Evolutionary conservation across 2,113 vertebrate species (phyloP).

Genomic region (Coryphaenoides rupestris): DNA sequence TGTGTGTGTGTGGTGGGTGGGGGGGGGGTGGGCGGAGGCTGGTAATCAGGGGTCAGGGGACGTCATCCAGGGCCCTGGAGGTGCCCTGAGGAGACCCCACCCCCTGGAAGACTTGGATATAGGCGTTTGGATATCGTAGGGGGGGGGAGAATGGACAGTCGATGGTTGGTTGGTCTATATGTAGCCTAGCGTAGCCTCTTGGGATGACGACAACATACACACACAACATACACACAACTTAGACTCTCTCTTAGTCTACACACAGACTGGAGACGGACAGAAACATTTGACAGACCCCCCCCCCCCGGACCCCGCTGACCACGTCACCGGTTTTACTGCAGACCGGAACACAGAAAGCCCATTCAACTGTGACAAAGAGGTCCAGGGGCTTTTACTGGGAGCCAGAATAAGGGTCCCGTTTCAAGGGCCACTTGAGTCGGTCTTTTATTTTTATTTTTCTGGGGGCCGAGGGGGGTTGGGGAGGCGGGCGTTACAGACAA

Average conservation of each 20-base stretch:
- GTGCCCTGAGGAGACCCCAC: no score
- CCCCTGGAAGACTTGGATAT: no score
- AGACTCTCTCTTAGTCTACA: not conserved
- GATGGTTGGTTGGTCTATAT: conserved; percentile 40
- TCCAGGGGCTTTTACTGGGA: conserved; percentile 28
- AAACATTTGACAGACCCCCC: not conserved
- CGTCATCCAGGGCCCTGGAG: no score
- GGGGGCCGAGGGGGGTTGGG: no score
- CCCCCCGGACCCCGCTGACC: not conserved
- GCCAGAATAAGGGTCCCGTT: conserved; percentile 11
- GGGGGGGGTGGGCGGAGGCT: no score
- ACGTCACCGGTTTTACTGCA: conserved; percentile 23
- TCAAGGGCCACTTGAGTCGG: conserved; percentile 26
- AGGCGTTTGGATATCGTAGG: no score
- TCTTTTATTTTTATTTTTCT: conserved; percentile 12
- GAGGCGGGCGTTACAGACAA: conserved; percentile 9
- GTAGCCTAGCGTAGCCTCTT: no score
- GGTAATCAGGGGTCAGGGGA: no score
- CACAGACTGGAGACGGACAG: not conserved
- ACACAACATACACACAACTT: not conserved
- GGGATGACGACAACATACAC: conserved; percentile 1
- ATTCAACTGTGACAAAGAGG: conserved; percentile 33
- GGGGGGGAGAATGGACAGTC: no score
- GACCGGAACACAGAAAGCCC: conserved; percentile 15
- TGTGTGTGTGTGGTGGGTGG: no score